These are phyloP conservation scores for Tupaia chinensis DNA, from an alignment of 2,113 vertebrate species.

Conservation along the genomic window DNA sequence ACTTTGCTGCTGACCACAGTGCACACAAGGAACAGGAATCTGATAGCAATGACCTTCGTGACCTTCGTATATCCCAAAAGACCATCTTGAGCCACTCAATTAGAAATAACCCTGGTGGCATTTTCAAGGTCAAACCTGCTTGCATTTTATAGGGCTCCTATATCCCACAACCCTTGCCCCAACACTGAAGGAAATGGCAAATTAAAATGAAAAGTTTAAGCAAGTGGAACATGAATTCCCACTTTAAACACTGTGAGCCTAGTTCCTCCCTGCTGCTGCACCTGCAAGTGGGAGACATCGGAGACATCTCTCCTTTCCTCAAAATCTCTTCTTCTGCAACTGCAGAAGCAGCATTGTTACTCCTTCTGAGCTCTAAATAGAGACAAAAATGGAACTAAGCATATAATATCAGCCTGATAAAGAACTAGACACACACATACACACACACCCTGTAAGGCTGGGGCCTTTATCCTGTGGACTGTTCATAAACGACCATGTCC, in stretches of 20 bases:
- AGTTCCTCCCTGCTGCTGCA: rapidly evolving
- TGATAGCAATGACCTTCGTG: not conserved
- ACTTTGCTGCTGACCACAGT: too few species aligned
- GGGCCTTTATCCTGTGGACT: rapidly evolving
- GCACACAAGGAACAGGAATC: not conserved
- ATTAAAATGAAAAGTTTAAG: not conserved
- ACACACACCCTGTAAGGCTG: not conserved
- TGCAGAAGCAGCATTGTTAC: not conserved
- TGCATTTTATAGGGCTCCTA: too few species aligned
- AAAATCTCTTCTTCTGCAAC: not conserved
- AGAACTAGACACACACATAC: not conserved
- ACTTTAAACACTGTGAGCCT: not conserved
- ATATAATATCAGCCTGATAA: not conserved
- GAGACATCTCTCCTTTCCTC: not conserved
- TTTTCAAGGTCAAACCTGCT: not conserved
- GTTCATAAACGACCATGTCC: not conserved
- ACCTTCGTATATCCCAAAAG: not conserved
- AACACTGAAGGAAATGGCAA: not conserved
- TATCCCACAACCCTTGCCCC: not conserved
- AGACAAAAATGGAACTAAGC: not conserved
- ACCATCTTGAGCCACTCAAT: not conserved
- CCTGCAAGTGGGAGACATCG: not conserved
- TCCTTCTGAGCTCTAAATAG: not conserved
- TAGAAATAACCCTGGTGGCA: not conserved
- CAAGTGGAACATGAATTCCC: not conserved